phyloP scores from a whole-genome alignment of 2,113 vertebrate species.

The Corydoras sp. region DNA sequence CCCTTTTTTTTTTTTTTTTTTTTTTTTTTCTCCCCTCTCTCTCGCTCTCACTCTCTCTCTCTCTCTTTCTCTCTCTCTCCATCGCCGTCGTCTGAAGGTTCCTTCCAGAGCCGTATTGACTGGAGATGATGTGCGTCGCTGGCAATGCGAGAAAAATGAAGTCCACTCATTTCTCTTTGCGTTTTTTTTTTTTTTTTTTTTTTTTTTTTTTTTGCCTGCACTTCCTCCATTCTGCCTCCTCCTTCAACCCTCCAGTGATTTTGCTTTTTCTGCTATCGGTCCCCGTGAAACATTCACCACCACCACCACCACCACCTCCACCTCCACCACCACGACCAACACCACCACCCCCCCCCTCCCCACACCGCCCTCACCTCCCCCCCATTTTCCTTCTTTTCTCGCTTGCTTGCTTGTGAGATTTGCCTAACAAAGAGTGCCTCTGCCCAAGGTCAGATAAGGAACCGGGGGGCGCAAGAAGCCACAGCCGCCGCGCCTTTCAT shows the following conservation, averaged over 20 bases:
- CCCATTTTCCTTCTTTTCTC: conserved; percentile 46
- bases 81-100: too few relatives aligned
- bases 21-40: neutral
- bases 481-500: conserved; percentile 71
- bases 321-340: too few relatives aligned
- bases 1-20: neutral
- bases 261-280: conserved; percentile 52
- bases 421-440: conserved; percentile 78
- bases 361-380: conserved; percentile 44
- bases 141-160: conserved; percentile 37
- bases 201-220: conserved; percentile 25
- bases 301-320: too few relatives aligned
- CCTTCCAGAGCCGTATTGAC: conserved; percentile 33
- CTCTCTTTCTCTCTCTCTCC: neutral
- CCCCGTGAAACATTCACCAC: conserved; percentile 47
- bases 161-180: conserved; percentile 42
- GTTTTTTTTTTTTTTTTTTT: conserved; percentile 4
- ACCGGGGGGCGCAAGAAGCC: conserved; percentile 68
- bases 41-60: neutral
- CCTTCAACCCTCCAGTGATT: conserved; percentile 36
- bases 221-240: conserved; percentile 34
- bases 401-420: conserved; percentile 66
- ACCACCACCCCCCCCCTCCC: too few relatives aligned
- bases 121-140: conserved; percentile 19
- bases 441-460: conserved; percentile 80